Evolutionary conservation across 2,113 vertebrate genomes (phyloP).

Genomic region (Megaptera novaeangliae): DNA sequence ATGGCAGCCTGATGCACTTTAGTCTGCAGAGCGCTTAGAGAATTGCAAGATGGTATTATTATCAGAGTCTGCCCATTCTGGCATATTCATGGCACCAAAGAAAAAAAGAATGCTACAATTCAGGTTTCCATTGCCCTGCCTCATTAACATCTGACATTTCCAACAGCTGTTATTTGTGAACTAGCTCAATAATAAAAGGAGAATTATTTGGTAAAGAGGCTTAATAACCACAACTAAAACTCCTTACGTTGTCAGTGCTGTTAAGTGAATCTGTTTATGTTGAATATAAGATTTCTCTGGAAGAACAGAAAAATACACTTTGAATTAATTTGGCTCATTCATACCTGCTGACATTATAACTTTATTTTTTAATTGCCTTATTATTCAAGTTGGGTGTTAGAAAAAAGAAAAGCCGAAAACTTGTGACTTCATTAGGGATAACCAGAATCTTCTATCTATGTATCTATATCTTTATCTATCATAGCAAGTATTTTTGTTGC

Average conservation of each 20-base stretch:
- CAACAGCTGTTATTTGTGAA: slow-evolving; percentile 89
- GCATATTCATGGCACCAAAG: slow-evolving; percentile 81
- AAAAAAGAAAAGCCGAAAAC: slow-evolving; percentile 7
- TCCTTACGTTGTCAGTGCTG: slow-evolving; percentile 58
- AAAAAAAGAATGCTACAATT: slow-evolving; percentile 79
- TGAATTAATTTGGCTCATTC: slow-evolving; percentile 42
- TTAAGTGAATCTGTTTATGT: slow-evolving; percentile 67
- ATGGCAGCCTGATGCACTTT: slow-evolving; percentile 92
- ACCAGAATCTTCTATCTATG: not conserved
- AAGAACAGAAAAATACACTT: slow-evolving; percentile 36
- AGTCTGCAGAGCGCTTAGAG: slow-evolving; percentile 87
- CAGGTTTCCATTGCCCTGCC: slow-evolving; percentile 78
- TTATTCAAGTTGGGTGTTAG: not conserved
- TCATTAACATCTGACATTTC: slow-evolving; percentile 86
- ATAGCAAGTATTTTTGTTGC: not conserved
- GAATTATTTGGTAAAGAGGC: slow-evolving; percentile 78
- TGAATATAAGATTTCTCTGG: slow-evolving; percentile 55
- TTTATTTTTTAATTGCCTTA: slow-evolving; percentile 59
- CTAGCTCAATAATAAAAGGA: slow-evolving; percentile 83
- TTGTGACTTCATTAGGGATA: not conserved
- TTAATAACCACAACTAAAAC: slow-evolving; percentile 68
- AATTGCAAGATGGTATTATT: slow-evolving; percentile 90
- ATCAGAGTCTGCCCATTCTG: slow-evolving; percentile 84
- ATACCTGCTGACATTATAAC: not conserved
- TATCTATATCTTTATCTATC: not conserved